Base-by-base conservation (phyloP, 2,888 invertebrate genomes). In the Diloba caeruleocephala region DNA sequence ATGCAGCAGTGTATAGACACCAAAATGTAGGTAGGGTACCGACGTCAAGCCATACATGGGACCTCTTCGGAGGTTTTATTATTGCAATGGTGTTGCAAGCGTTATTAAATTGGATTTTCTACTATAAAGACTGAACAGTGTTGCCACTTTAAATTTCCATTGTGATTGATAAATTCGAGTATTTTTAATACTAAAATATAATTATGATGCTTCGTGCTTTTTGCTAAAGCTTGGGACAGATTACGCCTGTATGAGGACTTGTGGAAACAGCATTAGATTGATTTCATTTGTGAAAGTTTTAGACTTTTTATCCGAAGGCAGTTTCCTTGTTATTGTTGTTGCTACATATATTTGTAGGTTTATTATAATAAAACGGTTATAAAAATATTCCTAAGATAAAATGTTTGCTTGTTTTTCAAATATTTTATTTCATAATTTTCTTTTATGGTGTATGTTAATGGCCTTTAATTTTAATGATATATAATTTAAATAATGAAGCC, bases 71-170 rank as follows among this genome's bases (percentile, higher is more conserved):
- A 0, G 92, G 92, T 0, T 90, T 92, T 67, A 83, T 92, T 0
- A 60, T 92, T 1, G 92, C 91, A 0, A 77, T 92, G 65, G 78
- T 92, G 12, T 57, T 92, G 19, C 92, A 92, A 64, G 87, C 90
- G 5, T 23, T 92, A 10, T 45, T 91, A 0, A 90, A 87, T 55
- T 92, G 91, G 91, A 52, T 90, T 26, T 90, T 89, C 73, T 84
- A 87, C 58, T 79, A 84, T 36, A 89, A 87, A 82, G 87, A 89
- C 82, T 89, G 87, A 88, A 34, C 38, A 42, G 62, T 62, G 67
- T 60, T 62, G 61, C 67, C 61, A 62, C 67, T 52, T 14, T 25
- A 65, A 65, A 63, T 44, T 0, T 59, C 38, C 67, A 66, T 45
- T 62, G 61, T 62, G 67, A 66, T 62, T 60, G 33, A 43, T 64